These are phyloP conservation scores for Meteorus sp. DNA, from an alignment of 1,140 invertebrate genomes.

Conservation along the genomic window DNA sequence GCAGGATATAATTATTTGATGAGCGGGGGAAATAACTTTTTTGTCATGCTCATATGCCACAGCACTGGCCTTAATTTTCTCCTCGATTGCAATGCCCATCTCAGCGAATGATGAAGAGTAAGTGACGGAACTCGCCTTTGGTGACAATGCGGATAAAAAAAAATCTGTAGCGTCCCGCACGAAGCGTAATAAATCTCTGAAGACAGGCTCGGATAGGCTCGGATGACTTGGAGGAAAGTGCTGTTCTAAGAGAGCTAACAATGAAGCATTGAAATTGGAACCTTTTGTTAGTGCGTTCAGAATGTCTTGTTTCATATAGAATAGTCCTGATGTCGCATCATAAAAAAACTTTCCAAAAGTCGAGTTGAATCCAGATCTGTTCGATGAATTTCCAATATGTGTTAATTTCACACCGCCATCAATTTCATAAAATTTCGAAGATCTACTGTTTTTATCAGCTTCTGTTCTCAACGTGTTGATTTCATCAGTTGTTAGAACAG, in stretches of 20 bases:
- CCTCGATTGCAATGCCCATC: constrained; percentile 62
- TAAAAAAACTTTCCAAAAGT: constrained; percentile 13
- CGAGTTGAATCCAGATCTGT: no score
- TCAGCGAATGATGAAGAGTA: constrained; percentile 65
- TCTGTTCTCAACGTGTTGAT: constrained; percentile 43
- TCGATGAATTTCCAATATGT: no score
- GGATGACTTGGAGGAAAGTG: constrained; percentile 33
- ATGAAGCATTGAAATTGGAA: constrained; percentile 49
- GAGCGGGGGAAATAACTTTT: constrained; percentile 62
- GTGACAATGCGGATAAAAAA: constrained; percentile 50
- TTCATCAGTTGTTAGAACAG: constrained; percentile 32
- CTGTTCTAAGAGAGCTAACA: constrained; percentile 43
- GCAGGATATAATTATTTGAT: constrained; percentile 71
- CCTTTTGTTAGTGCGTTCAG: constrained; percentile 46
- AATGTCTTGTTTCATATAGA: constrained; percentile 47
- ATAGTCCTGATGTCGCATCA: constrained; percentile 22
- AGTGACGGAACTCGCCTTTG: constrained; percentile 42
- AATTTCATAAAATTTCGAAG: constrained; percentile 60
- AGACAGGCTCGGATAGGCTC: constrained; percentile 24
- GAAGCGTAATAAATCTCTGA: constrained; percentile 41
- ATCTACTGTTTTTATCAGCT: constrained; percentile 54
- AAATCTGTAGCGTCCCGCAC: constrained; percentile 47
- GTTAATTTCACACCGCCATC: constrained; percentile 60
- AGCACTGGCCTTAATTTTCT: constrained; percentile 41
- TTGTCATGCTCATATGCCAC: constrained; percentile 46